These are phyloP conservation scores for Dromas ardeola DNA, from an alignment of 2,113 vertebrate species.

Conservation along the genomic window DNA sequence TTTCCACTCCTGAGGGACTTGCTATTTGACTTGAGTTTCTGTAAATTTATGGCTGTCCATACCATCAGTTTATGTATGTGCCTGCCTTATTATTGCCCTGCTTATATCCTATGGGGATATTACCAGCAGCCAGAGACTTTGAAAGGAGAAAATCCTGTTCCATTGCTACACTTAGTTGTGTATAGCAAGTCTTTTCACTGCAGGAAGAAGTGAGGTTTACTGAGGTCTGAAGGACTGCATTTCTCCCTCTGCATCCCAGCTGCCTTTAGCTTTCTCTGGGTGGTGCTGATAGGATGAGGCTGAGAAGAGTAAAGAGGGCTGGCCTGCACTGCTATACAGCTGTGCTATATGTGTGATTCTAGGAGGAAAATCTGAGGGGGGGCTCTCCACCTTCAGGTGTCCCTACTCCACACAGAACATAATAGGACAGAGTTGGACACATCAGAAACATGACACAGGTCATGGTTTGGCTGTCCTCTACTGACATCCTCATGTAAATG, in stretches of 20 bases:
- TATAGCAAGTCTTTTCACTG: rapidly evolving
- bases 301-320: background rate
- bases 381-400: background rate
- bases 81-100: background rate
- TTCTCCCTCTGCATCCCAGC: background rate
- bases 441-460: background rate
- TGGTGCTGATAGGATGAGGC: background rate
- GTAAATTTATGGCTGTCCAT: background rate
- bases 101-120: rapidly evolving
- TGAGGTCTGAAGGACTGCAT: rapidly evolving
- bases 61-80: background rate
- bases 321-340: background rate
- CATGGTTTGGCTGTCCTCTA: background rate
- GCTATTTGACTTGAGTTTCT: background rate
- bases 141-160: background rate
- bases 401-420: background rate
- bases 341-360: too few species aligned
- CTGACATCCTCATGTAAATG: too few species aligned
- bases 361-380: background rate
- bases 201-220: too few species aligned
- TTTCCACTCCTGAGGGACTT: background rate
- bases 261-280: background rate
- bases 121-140: background rate
- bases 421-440: too few species aligned
- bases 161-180: background rate